These are phyloP conservation scores for Coptodon rendalli DNA, from an alignment of 2,113 vertebrate species.

Conservation along the genomic window DNA sequence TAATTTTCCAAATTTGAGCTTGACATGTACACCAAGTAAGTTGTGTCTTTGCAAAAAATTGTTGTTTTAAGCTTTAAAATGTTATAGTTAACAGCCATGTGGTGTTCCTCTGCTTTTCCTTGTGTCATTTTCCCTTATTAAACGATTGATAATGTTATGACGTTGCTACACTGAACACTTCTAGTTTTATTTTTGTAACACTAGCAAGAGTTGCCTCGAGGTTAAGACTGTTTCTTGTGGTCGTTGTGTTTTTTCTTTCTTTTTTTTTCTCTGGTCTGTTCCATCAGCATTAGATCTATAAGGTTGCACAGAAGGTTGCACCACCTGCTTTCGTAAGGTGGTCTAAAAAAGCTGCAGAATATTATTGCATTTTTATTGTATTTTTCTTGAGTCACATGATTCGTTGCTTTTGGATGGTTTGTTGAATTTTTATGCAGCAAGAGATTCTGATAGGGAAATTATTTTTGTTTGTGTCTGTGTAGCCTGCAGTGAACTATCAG, in stretches of 20 bases:
- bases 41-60: not conserved
- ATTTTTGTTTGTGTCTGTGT: not conserved
- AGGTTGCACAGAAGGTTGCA: not conserved
- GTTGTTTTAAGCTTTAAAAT: not conserved
- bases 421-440: not conserved
- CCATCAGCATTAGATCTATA: not conserved
- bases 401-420: not conserved
- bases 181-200: not conserved
- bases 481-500: not conserved
- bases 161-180: not conserved
- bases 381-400: not conserved
- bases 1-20: not conserved
- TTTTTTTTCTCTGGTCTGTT: rapidly evolving
- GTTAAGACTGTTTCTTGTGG: not conserved
- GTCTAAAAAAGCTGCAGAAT: not conserved
- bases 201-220: not conserved
- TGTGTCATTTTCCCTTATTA: not conserved
- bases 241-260: rapidly evolving
- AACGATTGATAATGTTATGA: not conserved
- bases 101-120: not conserved
- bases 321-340: not conserved
- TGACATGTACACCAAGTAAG: not conserved
- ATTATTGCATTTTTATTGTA: not conserved
- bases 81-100: not conserved
- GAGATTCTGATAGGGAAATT: not conserved